Base-by-base conservation (phyloP, 2,888 invertebrate genomes). In the Xylophagus ater region DNA sequence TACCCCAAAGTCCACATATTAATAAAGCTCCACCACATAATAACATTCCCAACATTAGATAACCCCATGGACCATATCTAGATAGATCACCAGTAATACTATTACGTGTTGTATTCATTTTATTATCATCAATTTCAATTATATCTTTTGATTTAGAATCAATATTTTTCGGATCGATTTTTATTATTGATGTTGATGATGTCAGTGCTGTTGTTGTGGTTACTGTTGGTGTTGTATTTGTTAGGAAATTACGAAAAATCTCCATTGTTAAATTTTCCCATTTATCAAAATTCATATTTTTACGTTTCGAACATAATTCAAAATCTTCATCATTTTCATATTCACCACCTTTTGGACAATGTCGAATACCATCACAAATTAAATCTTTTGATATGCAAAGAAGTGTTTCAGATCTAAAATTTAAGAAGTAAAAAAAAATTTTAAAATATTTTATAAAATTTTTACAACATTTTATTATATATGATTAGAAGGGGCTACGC, bases 51-150 rank as follows among this genome's bases (percentile, higher is more conserved):
- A 80, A 68, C 59, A 80, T 76, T 24, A 80, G 66, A 54, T 80
- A 80, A 49, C 79, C 79, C 80, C 80, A 80, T 0, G 80, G 78
- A 0, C 80, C 80, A 56, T 80, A 80, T 38, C 77, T 78, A 42
- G 76, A 74, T 46, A 80, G 60, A 30, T 76, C 76, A 7, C 73
- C 73, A 9, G 68, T 66, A 10, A 69, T 52, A 2, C 65, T 62
- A n/a, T 55, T 41, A n/a, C 57, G 53, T 14, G 62, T 59, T 8
- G 57, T 56, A 40, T 60, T 61, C 34, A 58, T 57, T 3, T n/a
- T n/a, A n/a, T n/a, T n/a, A n/a, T n/a, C n/a, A n/a, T n/a, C n/a
- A n/a, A n/a, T n/a, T n/a, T n/a, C n/a, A n/a, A n/a, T n/a, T n/a
- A n/a, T n/a, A n/a, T n/a, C n/a, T n/a, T n/a, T n/a, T n/a, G n/a